phyloP scores from a whole-genome alignment of 2,113 vertebrate genomes.

The Athene cunicularia region DNA sequence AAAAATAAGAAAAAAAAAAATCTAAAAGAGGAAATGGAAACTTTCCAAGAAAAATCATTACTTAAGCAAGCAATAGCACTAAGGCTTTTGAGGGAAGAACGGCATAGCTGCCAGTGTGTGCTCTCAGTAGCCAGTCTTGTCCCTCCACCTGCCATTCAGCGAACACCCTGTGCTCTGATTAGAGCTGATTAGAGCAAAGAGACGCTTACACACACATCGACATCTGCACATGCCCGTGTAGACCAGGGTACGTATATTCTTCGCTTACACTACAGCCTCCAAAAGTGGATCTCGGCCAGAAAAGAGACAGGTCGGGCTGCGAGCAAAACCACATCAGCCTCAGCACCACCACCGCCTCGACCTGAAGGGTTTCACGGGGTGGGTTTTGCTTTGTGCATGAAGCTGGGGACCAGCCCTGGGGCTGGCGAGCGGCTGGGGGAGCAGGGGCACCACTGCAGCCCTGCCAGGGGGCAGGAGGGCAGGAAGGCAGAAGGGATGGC shows the following conservation, averaged over 20 bases:
- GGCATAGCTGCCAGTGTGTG: fast-evolving
- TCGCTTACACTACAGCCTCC: background rate
- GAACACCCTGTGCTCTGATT: background rate
- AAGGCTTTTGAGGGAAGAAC: background rate
- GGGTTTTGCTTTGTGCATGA: background rate
- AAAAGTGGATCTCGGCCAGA: background rate
- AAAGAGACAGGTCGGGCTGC: background rate
- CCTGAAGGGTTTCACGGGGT: background rate
- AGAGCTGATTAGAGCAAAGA: background rate
- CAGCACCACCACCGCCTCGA: background rate
- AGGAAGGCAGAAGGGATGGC: background rate
- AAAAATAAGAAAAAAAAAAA: background rate
- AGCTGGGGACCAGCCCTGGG: no score
- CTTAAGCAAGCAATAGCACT: background rate
- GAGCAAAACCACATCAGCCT: background rate
- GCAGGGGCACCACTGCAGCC: no score
- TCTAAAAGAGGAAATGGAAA: background rate
- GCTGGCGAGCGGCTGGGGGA: background rate
- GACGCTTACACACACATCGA: fast-evolving
- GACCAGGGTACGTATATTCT: background rate
- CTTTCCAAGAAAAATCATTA: background rate
- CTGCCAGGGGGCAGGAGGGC: no score
- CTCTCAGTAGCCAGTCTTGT: background rate
- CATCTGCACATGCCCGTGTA: fast-evolving
- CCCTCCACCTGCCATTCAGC: background rate